Evolutionary conservation across 2,888 invertebrate genomes (phyloP), one percentile per base, ranked within the genome.

Genomic region (Serripes groenlandicus): DNA sequence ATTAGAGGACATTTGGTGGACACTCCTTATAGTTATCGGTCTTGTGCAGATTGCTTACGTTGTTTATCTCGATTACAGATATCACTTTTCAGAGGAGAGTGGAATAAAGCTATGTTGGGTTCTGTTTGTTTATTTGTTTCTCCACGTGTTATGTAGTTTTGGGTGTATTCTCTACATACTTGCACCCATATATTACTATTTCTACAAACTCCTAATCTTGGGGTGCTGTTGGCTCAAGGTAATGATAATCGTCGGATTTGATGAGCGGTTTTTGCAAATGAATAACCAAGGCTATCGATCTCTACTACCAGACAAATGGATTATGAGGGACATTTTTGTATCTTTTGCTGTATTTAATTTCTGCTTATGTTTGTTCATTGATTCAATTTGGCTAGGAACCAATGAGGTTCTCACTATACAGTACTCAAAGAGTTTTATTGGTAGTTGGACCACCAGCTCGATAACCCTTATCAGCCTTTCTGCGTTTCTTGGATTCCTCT

Each of bases 81-180:
- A 62, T 62, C 15, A 62, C 15, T 3, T 32, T 9, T 18, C 34
- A 3, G 30, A 62, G 18, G 21, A 62, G 3, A 5, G 32, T 1
- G 21, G 34, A 18, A 62, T 62, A 15, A 5, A 21, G n/a, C 3
- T 62, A 7, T 4, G 21, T 32, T 62, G 32, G 32, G 32, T 62
- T 18, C 11, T 34, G n/a, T 32, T 21, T 2, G 18, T 34, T n/a
- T 18, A 32, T 30, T 62, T 62, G n/a, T 34, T 62, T 34, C 32
- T 62, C 15, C 62, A 62, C 34, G 3, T 15, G 21, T n/a, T 34
- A 1, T 62, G 62, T 21, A 34, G 32, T 21, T 18, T 32, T 34
- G 62, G 62, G 9, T 62, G n/a, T 34, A 34, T 62, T 32, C 34
- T 62, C n/a, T 62, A 62, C n/a, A 21, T 62, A 34, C n/a, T 62